Conservation (phyloP, 2,888 invertebrate species). For the Scaptomyza flava region DNA sequence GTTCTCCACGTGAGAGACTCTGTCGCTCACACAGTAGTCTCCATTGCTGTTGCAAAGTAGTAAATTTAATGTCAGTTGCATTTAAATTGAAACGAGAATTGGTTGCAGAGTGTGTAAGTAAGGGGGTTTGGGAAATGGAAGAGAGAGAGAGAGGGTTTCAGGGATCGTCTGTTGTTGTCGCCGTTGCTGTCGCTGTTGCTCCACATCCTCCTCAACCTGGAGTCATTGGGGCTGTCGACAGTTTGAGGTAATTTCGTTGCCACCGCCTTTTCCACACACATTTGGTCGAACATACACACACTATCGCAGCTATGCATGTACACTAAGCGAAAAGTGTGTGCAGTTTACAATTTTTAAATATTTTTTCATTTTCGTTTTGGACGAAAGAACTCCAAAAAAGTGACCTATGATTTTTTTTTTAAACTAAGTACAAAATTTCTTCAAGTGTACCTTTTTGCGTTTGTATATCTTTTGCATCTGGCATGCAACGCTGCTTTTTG, state of each 20-base stretch:
- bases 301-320: background rate
- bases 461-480: conserved; percentile 49
- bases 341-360: background rate
- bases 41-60: conserved; percentile 70
- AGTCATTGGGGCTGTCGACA: conserved; percentile 63
- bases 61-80: conserved; percentile 80
- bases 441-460: background rate
- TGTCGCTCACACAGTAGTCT: conserved; percentile 53
- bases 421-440: background rate
- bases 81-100: conserved; percentile 76
- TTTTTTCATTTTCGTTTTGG: too few relatives aligned
- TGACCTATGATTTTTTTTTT: too few relatives aligned
- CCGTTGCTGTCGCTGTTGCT: background rate
- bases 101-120: background rate
- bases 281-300: conserved; percentile 32
- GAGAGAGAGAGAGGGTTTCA: background rate
- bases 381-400: too few relatives aligned
- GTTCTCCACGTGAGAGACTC: background rate
- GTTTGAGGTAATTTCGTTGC: conserved; percentile 75
- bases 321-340: background rate
- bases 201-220: conserved; percentile 8
- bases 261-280: conserved; percentile 60
- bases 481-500: conserved; percentile 37
- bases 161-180: conserved; percentile 5
- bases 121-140: conserved; percentile 1